These are phyloP conservation scores for Mohoua ochrocephala DNA, from an alignment of 2,113 vertebrate genomes.

Conservation along the genomic window DNA sequence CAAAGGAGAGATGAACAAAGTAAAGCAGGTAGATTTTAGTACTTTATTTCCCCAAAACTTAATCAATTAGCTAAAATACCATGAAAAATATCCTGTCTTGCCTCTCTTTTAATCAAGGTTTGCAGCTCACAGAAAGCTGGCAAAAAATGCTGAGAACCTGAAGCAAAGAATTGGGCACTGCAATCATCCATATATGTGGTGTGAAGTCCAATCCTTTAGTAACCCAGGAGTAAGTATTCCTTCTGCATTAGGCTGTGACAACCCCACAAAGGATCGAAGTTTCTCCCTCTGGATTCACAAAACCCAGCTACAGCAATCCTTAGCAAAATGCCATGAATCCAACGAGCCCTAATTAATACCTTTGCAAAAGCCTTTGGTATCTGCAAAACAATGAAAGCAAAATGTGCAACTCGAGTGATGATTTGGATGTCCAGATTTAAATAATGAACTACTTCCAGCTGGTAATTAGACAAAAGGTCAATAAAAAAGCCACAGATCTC, in stretches of 20 bases:
- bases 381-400: neutral
- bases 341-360: neutral
- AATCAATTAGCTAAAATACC: neutral
- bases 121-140: neutral
- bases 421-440: neutral
- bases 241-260: neutral
- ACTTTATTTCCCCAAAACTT: neutral
- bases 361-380: neutral
- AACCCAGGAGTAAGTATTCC: neutral
- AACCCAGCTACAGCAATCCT: neutral
- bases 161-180: fast-evolving
- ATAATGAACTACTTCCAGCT: neutral
- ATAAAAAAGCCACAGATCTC: neutral
- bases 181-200: neutral
- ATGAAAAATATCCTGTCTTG: neutral
- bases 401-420: neutral
- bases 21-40: neutral
- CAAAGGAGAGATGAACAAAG: neutral
- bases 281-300: neutral
- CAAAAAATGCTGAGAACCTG: neutral
- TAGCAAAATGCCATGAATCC: neutral
- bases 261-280: neutral
- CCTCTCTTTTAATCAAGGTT: neutral
- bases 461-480: neutral
- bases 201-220: neutral